Evolutionary conservation across 1,140 invertebrate species (phyloP), one percentile per base, ranked within the genome.

Genomic region (Drosophila biarmipes): DNA sequence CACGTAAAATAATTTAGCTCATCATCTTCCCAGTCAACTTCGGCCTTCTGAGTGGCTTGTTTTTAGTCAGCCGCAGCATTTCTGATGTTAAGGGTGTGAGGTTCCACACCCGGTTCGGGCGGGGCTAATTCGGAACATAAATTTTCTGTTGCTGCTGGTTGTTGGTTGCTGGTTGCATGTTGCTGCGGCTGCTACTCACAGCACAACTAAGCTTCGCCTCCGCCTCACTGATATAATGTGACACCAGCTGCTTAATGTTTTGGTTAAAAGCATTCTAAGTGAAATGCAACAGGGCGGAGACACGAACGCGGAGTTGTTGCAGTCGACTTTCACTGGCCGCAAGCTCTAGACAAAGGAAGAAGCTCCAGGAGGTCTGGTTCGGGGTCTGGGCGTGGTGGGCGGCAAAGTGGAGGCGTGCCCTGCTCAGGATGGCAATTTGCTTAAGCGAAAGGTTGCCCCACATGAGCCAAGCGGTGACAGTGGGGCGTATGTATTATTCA

Each of bases 251-350:
- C 84, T 87, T 87, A 87, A 87, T 87, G 84, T 87, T 87, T 89
- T 87, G 82, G 82, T 87, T 87, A 87, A 87, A 87, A 87, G 82
- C 82, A 89, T 87, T 87, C 86, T 89, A 87, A 87, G 82, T 87
- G 79, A 87, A 89, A 87, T 87, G 84, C 84, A 82, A 72, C 75
- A 74, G 54, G 62, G 61, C 62, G 52, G 71, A 63, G 49, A 52
- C 24, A 54, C 38, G 43, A 48, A 24, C 19, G 37, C 61, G 51
- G 45, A 53, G 37, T 38, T 53, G 57, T 58, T 62, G 43, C 62
- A 56, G 73, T 72, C 68, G 74, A 67, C 67, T 74, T 73, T 85
- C 64, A 59, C 80, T 77, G 46, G 73, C 77, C 81, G 56, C 81
- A 80, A 71, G 77, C 59, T 46, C 31, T 59, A 80, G 53, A 72